These are phyloP conservation scores for Akabosia matsudoensis DNA, from an alignment of 1,140 invertebrate genomes.

Conservation along the genomic window DNA sequence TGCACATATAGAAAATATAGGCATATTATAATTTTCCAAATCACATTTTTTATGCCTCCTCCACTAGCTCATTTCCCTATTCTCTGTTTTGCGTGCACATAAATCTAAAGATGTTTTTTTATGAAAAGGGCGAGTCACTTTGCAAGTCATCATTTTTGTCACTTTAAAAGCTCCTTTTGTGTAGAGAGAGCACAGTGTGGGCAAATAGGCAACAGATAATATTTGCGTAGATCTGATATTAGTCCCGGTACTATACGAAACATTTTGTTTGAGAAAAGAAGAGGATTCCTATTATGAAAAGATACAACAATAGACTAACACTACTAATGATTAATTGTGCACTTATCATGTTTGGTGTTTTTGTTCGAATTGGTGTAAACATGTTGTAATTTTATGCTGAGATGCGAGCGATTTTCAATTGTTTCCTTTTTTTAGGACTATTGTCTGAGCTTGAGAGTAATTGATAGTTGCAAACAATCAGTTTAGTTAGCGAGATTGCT, in stretches of 20 bases:
- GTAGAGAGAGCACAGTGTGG: neutral
- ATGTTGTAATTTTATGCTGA: no score
- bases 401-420: neutral
- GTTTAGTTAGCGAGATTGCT: no score
- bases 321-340: neutral
- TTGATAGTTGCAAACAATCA: no score
- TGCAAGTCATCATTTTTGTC: neutral
- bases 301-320: neutral
- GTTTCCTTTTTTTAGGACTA: neutral
- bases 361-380: neutral
- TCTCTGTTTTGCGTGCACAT: neutral
- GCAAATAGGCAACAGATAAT: neutral
- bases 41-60: neutral
- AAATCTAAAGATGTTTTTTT: neutral
- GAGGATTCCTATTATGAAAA: neutral
- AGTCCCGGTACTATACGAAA: no score
- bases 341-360: neutral
- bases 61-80: neutral
- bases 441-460: neutral
- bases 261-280: no score
- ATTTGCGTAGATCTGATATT: no score
- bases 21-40: neutral
- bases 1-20: neutral
- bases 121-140: neutral
- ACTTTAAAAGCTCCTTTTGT: neutral